Conservation (phyloP, 2,888 invertebrate genomes). For the Blomia tropicalis region DNA sequence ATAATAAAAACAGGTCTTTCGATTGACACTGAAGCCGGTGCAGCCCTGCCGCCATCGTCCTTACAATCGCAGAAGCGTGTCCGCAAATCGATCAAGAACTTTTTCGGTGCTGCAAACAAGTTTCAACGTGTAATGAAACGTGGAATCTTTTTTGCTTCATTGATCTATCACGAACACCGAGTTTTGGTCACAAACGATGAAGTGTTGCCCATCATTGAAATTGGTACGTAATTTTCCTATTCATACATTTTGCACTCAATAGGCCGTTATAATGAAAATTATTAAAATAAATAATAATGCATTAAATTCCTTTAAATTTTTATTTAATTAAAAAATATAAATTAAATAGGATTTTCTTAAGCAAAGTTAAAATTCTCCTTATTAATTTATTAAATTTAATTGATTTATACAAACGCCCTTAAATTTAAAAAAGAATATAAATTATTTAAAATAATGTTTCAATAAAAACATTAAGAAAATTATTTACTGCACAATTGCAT, state of each 20-base stretch:
- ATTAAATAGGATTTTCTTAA: too few relatives aligned
- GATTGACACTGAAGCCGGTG: constrained; percentile 40
- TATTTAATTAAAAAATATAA: too few relatives aligned
- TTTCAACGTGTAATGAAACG: constrained; percentile 83
- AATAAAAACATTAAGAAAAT: too few relatives aligned
- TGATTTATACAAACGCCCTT: too few relatives aligned
- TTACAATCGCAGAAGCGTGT: constrained; percentile 53
- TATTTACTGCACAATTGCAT: too few relatives aligned
- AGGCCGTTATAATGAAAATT: too few relatives aligned
- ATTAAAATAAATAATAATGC: neutral
- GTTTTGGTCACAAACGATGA: constrained; percentile 92
- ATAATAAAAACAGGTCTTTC: constrained; percentile 17
- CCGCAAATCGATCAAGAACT: constrained; percentile 62
- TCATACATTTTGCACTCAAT: neutral
- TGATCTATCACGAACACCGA: constrained; percentile 86
- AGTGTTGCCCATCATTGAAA: constrained; percentile 85
- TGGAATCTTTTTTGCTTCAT: constrained; percentile 80
- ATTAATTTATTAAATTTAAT: too few relatives aligned
- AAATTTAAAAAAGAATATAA: too few relatives aligned
- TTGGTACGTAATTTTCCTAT: constrained; percentile 37
- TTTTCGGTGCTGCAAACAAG: constrained; percentile 88
- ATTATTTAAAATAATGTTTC: too few relatives aligned
- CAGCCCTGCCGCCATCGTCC: constrained; percentile 37
- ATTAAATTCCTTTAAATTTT: neutral
- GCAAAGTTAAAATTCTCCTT: too few relatives aligned